phyloP scores from a whole-genome alignment of 1,140 invertebrate genomes.

The Metaphire vulgaris region DNA sequence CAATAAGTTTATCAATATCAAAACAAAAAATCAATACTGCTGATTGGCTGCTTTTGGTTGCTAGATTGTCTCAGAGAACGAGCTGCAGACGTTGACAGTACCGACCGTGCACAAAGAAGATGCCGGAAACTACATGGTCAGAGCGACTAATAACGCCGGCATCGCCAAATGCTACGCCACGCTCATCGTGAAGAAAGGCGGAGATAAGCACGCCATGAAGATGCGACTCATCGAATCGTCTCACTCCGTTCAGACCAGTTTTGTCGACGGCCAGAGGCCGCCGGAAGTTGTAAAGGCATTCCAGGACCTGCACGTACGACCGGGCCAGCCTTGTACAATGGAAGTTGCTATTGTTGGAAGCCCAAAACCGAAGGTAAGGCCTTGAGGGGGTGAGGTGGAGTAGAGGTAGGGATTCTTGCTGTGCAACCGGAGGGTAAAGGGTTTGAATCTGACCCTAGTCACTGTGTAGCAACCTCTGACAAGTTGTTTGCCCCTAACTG shows the following conservation, averaged over 20 bases:
- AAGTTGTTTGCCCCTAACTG: no score
- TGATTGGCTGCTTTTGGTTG: no score
- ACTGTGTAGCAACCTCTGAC: no score
- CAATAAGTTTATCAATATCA: no score
- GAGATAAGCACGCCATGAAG: constrained; percentile 29
- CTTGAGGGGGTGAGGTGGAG: no score
- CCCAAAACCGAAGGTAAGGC: constrained; percentile 64
- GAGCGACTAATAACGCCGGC: constrained; percentile 48
- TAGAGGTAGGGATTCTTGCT: no score
- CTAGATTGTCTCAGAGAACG: constrained; percentile 49
- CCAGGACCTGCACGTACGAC: constrained; percentile 45
- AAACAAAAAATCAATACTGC: no score
- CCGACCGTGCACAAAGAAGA: constrained; percentile 53
- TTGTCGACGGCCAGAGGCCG: constrained; percentile 35
- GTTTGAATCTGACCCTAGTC: no score
- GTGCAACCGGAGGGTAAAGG: no score
- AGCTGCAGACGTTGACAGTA: constrained; percentile 49
- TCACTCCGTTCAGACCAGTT: constrained; percentile 22
- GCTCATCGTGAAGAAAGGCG: constrained; percentile 42
- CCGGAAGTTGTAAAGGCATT: constrained; percentile 49
- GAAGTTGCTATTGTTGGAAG: constrained; percentile 66
- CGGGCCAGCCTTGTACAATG: constrained; percentile 61
- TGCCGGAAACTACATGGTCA: constrained; percentile 60
- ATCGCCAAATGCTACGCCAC: constrained; percentile 46
- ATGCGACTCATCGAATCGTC: constrained; percentile 27